Conservation (phyloP, 2,797 vertebrate species). For the Poecile montanus region DNA sequence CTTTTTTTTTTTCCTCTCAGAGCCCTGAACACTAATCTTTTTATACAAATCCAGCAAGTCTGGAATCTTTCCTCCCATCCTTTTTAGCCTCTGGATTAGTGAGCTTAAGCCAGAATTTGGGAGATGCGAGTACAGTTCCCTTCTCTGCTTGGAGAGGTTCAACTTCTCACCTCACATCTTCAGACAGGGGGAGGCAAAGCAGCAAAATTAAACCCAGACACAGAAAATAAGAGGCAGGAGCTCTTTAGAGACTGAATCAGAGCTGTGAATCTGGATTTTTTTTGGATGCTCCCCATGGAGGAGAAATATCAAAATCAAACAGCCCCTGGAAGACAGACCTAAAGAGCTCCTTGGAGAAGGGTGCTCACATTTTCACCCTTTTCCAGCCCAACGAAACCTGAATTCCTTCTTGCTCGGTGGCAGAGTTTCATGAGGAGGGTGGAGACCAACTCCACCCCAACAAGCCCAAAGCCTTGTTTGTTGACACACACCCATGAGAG, state of each 20-base stretch:
- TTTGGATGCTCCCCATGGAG: neutral
- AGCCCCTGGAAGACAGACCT: neutral
- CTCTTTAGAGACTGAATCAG: neutral
- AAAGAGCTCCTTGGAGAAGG: neutral
- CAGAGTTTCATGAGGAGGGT: constrained; percentile 54
- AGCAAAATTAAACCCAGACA: neutral
- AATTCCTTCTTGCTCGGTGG: constrained; percentile 24
- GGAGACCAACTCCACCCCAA: constrained; percentile 45
- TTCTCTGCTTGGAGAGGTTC: neutral
- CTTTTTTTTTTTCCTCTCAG: neutral
- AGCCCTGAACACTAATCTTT: neutral
- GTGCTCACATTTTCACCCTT: constrained; percentile 23
- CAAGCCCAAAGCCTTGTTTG: constrained; percentile 3
- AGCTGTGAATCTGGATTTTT: neutral
- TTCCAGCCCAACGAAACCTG: neutral
- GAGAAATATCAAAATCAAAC: neutral
- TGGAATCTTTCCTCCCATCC: neutral
- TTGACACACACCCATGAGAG: neutral
- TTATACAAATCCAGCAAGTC: neutral
- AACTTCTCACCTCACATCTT: neutral
- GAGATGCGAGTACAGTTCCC: neutral
- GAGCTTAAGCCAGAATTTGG: neutral
- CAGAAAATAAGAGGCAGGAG: fast-evolving
- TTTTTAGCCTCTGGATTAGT: neutral
- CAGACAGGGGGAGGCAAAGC: neutral